Base-by-base conservation (phyloP, 2,888 invertebrate genomes). In the Volucella bombylans region DNA sequence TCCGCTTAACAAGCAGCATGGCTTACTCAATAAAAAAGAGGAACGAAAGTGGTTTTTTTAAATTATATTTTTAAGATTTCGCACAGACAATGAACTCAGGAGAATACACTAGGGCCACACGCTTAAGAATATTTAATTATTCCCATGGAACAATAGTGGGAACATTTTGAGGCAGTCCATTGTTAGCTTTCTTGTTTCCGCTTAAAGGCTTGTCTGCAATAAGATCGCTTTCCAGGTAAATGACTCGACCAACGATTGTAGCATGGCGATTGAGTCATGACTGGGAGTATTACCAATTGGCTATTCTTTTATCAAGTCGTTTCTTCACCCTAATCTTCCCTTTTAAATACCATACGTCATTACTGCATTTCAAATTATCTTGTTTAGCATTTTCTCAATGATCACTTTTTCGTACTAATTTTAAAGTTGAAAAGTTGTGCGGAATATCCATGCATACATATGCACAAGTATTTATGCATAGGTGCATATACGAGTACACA, bases 51-150 rank as follows among this genome's bases (percentile, higher is more conserved):
- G 65, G 67, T 39, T 18, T 59, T 50, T 69, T 38, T 41, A 57
- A 12, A 23, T 50, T n/a, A 49, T 73, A 15, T 59, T 10, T 52
- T 67, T n/a, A 14, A 76, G 47, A 71, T 77, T 85, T 81, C 76
- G 85, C 85, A 85, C 72, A 76, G 80, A 65, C 69, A 55, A 72
- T 85, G 81, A 72, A 77, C 81, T 52, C 67, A 81, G 72, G 57
- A 65, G 62, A 62, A 41, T 77, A 81, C 62, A 85, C 68, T 77
- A 77, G 57, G 68, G 55, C 85, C 72, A 81, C 81, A 81, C 76
- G 39, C 81, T 81, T 73, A 85, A 65, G 81, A 85, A 85, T 85
- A 80, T 72, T 85, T 85, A 85, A 85, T 85, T 85, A 76, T 85
- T 85, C 85, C 72, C 85, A 85, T 76, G 68, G 50, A 47, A 85